Evolutionary conservation across 1,140 invertebrate genomes (phyloP).

Genomic region (Hormaphis cornu): DNA sequence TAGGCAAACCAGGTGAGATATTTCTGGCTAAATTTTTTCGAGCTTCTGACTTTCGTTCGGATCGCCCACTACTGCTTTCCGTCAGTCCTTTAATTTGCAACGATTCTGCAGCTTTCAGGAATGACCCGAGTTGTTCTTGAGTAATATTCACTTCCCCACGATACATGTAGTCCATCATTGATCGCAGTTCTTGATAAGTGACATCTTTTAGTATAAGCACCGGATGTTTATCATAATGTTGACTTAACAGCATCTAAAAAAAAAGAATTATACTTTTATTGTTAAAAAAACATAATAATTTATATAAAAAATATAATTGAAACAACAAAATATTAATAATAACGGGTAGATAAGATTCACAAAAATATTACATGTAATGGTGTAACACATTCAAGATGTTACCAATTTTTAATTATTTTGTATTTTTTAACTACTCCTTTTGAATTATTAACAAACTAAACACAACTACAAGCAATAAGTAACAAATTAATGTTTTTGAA

Average conservation of each 20-base stretch:
- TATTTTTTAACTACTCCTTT: too few relatives aligned
- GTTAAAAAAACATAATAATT: constrained; percentile 23
- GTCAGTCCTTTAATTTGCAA: constrained; percentile 85
- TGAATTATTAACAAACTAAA: too few relatives aligned
- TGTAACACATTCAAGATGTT: too few relatives aligned
- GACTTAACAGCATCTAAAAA: constrained; percentile 68
- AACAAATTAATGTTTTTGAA: too few relatives aligned
- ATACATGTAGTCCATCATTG: constrained; percentile 92
- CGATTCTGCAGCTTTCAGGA: constrained; percentile 81
- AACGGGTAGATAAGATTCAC: background rate
- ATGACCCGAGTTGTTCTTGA: constrained; percentile 78
- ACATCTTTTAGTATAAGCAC: constrained; percentile 87
- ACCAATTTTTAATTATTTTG: too few relatives aligned
- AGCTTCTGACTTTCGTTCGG: constrained; percentile 19
- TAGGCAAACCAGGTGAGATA: background rate
- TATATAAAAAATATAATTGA: background rate
- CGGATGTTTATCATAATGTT: constrained; percentile 80
- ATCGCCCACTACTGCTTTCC: constrained; percentile 49
- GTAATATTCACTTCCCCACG: constrained; percentile 86
- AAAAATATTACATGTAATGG: background rate
- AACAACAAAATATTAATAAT: too few relatives aligned
- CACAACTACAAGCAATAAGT: too few relatives aligned
- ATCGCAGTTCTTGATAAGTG: constrained; percentile 78
- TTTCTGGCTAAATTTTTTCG: constrained; percentile 1
- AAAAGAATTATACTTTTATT: constrained; percentile 39